Evolutionary conservation across 2,797 vertebrate genomes (phyloP).

Genomic region (Crenuchus spilurus): DNA sequence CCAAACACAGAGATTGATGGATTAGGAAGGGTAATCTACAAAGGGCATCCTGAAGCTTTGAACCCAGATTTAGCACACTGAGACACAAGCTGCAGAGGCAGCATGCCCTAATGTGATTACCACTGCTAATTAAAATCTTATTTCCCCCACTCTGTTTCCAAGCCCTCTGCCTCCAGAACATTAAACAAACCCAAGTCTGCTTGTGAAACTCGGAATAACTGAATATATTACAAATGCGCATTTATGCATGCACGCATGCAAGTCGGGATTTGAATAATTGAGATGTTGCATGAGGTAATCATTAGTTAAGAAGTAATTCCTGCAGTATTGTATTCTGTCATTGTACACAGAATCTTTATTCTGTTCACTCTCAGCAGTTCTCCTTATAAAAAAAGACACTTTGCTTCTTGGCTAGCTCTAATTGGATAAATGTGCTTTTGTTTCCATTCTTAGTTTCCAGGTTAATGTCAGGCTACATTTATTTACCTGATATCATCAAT

Average conservation of each 20-base stretch:
- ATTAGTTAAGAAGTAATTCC: neutral
- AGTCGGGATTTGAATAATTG: constrained; percentile 23
- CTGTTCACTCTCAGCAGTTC: neutral
- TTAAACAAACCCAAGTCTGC: constrained; percentile 36
- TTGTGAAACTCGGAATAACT: constrained; percentile 46
- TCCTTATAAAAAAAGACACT: neutral
- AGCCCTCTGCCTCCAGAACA: constrained; percentile 25
- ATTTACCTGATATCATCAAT: neutral
- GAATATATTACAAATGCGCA: constrained; percentile 33
- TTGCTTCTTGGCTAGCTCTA: neutral
- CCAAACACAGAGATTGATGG: constrained; percentile 38
- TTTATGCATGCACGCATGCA: constrained; percentile 23
- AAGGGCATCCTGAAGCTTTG: constrained; percentile 55
- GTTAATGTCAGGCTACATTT: neutral
- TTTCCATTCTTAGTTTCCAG: neutral
- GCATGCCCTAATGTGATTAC: constrained; percentile 55
- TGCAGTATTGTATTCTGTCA: neutral
- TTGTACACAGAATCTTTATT: neutral
- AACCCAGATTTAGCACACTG: constrained; percentile 54
- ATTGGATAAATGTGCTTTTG: neutral
- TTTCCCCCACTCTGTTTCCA: constrained; percentile 41
- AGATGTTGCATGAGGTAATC: constrained; percentile 13
- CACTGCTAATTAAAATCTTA: constrained; percentile 51
- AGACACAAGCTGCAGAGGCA: constrained; percentile 48
- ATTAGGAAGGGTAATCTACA: constrained; percentile 53